phyloP scores from a whole-genome alignment of 2,888 invertebrate genomes.

The Cephonodes hylas region DNA sequence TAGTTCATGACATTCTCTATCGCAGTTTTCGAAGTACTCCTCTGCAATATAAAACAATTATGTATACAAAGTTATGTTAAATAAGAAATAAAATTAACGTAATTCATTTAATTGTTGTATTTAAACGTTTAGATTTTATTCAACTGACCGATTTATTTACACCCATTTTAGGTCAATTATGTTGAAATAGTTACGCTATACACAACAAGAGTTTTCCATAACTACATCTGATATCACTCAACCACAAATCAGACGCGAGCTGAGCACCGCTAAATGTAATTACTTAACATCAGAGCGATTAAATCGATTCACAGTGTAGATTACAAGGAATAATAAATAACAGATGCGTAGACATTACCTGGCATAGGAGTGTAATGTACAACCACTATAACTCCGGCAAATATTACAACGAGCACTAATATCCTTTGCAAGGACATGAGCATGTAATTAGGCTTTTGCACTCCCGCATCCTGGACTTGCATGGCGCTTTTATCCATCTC shows the following conservation, averaged over 20 bases:
- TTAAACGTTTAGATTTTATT: neutral
- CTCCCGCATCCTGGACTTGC: constrained; percentile 40
- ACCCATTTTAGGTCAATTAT: neutral
- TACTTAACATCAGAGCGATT: constrained; percentile 1
- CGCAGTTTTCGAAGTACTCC: constrained; percentile 87
- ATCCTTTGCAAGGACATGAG: constrained; percentile 84
- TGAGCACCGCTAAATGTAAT: neutral
- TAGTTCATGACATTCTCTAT: constrained; percentile 87
- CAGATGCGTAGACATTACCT: constrained; percentile 63
- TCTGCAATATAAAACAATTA: constrained; percentile 76
- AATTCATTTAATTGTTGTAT: neutral
- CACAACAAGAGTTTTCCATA: neutral
- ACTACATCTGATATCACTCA: neutral
- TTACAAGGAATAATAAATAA: neutral
- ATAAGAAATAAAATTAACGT: neutral
- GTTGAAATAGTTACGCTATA: neutral
- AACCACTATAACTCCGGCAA: constrained; percentile 84
- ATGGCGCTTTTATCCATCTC: constrained; percentile 55
- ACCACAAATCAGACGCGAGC: neutral
- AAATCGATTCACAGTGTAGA: neutral
- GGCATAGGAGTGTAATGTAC: constrained; percentile 87
- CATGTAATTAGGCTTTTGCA: constrained; percentile 76
- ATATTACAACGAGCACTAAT: constrained; percentile 83
- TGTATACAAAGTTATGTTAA: neutral
- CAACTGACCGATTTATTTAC: neutral